Evolutionary conservation across 2,113 vertebrate genomes (phyloP).

Genomic region (Cephalopterus ornatus): DNA sequence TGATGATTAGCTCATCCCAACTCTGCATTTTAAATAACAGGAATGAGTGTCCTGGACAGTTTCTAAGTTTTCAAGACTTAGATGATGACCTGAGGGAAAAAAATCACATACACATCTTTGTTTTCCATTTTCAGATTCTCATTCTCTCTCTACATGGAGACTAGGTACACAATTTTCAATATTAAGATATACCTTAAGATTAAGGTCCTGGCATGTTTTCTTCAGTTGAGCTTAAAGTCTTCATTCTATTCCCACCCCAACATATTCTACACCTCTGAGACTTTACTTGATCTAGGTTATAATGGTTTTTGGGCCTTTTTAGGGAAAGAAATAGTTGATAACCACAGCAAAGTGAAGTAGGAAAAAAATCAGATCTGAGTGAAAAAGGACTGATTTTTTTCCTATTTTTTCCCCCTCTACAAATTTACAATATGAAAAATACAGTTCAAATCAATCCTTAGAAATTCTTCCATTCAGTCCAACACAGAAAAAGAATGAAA

Average conservation of each 20-base stretch:
- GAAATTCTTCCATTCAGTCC: neutral
- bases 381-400: neutral
- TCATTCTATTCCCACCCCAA: neutral
- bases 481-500: neutral
- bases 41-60: neutral
- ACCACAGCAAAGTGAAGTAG: neutral
- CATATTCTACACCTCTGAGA: neutral
- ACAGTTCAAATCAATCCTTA: neutral
- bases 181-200: neutral
- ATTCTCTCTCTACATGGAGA: neutral
- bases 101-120: neutral
- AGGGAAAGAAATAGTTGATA: neutral
- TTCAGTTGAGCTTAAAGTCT: neutral
- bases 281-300: neutral
- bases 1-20: neutral
- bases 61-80: neutral
- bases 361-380: neutral
- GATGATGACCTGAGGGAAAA: neutral
- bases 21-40: neutral
- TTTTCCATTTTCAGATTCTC: neutral
- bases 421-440: neutral
- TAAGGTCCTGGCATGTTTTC: neutral
- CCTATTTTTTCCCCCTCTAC: neutral
- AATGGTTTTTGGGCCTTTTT: neutral
- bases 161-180: neutral